Base-by-base conservation (phyloP, 1,140 invertebrate species). In the Coenobita brevimanus region DNA sequence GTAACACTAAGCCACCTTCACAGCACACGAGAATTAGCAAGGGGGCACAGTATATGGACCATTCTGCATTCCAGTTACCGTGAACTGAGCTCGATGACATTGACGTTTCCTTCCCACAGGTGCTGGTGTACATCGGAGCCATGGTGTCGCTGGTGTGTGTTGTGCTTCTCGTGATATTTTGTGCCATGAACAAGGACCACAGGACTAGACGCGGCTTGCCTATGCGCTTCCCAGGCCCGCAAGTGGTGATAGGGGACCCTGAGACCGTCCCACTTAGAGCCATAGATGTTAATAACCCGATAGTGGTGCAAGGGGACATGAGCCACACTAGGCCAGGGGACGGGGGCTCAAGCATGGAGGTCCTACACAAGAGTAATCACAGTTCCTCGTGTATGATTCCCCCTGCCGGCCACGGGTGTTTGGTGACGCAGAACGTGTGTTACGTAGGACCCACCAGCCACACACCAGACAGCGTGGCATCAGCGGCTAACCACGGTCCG, bases 51-150 rank as follows among this genome's bases (percentile, higher is more conserved):
- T n/a, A n/a, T n/a, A n/a, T n/a, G n/a, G n/a, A n/a, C n/a, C n/a
- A n/a, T n/a, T n/a, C n/a, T n/a, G n/a, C n/a, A n/a, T n/a, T n/a
- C n/a, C n/a, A n/a, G n/a, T n/a, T n/a, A n/a, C n/a, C n/a, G n/a
- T n/a, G n/a, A n/a, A n/a, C n/a, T n/a, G n/a, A n/a, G n/a, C n/a
- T n/a, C n/a, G n/a, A n/a, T n/a, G n/a, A n/a, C n/a, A n/a, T n/a
- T n/a, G n/a, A n/a, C n/a, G n/a, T n/a, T n/a, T n/a, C n/a, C n/a
- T 15, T 10, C 38, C 46, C 30, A n/a, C 84, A 87, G 84, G 84
- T 87, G 24, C 30, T 87, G 75, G 84, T 87, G 84, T 87, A 87
- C 76, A 87, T 87, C 41, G 84, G 84, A 30, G 84, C 84, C 38
- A 69, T 87, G 75, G 84, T 87, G 43, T 87, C 84, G 4, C 62